Conservation (phyloP, 1,140 invertebrate species). For the Aphaenogaster ashmeadi region DNA sequence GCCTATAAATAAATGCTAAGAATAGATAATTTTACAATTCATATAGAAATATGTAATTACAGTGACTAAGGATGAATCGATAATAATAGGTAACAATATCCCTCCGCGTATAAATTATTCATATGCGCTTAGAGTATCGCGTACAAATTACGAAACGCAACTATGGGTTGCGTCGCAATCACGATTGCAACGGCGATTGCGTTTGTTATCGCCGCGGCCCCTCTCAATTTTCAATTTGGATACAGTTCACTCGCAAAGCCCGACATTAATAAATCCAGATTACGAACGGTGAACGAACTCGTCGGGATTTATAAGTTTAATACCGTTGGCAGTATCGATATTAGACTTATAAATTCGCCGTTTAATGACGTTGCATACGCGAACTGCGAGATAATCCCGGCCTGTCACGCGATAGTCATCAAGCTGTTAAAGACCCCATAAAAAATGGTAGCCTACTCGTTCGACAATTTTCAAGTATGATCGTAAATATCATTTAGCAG, state of each 20-base stretch:
- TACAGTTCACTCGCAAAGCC: conserved; percentile 66
- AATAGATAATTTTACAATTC: conserved; percentile 9
- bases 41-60: neutral
- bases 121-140: conserved; percentile 51
- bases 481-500: neutral
- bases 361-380: conserved; percentile 62
- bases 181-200: conserved; percentile 53
- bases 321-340: conserved; percentile 53
- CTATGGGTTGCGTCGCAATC: conserved; percentile 46
- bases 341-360: conserved; percentile 76
- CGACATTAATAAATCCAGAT: conserved; percentile 76
- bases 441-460: conserved; percentile 19
- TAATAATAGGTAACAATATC: conserved; percentile 37
- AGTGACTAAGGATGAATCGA: conserved; percentile 8
- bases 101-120: conserved; percentile 53
- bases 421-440: conserved; percentile 27
- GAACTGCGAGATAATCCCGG: conserved; percentile 35
- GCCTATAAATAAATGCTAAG: neutral
- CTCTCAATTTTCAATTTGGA: conserved; percentile 65
- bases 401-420: conserved; percentile 54
- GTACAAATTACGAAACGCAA: conserved; percentile 56
- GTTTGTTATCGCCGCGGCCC: conserved; percentile 49
- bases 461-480: conserved; percentile 1
- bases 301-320: conserved; percentile 77
- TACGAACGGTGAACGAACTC: conserved; percentile 60